Evolutionary conservation across 2,888 invertebrate genomes (phyloP), one percentile per base, ranked within the genome.

Genomic region (Chloroclysta siterata): DNA sequence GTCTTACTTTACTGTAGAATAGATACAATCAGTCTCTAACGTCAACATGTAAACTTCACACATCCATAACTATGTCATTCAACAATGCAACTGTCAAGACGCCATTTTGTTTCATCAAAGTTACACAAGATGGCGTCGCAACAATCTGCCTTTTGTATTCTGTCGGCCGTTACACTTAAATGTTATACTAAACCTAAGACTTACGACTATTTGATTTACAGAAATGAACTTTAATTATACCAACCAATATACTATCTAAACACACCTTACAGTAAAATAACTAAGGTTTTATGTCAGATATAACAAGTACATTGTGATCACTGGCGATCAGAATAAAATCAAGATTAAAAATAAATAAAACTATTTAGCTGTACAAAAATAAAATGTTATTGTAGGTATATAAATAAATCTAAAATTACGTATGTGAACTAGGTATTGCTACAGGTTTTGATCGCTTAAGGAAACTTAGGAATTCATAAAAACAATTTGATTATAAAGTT

Each of bases 281-380:
- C 11, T 60, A 65, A 57, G 47, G 72, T 71, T 73, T 64, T 74
- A 74, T 71, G 59, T 70, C 52, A 53, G 65, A 61, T 69, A 65
- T 60, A 39, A 56, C 48, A 69, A 51, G 68, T 56, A 39, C 36
- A 33, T 57, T 64, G 11, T 62, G 56, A 69, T 70, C 71, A 70
- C 65, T 69, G 70, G 68, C 66, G 56, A 60, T 65, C 54, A 64
- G 64, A 70, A 55, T 65, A 72, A 66, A 67, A 68, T 39, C 22
- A 63, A 58, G 53, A 57, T 65, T 63, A 5, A 73, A 71, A 73
- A 63, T 57, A 73, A 63, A 65, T 71, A 77, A 80, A 78, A 80
- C 78, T 80, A 74, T 22, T 75, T 2, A 71, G 55, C 47, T 50
- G 28, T 59, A 63, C 51, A 59, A 42, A 54, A 59, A 53, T 36